Conservation (phyloP, 2,888 invertebrate genomes). For the Alsophila aescularia region DNA sequence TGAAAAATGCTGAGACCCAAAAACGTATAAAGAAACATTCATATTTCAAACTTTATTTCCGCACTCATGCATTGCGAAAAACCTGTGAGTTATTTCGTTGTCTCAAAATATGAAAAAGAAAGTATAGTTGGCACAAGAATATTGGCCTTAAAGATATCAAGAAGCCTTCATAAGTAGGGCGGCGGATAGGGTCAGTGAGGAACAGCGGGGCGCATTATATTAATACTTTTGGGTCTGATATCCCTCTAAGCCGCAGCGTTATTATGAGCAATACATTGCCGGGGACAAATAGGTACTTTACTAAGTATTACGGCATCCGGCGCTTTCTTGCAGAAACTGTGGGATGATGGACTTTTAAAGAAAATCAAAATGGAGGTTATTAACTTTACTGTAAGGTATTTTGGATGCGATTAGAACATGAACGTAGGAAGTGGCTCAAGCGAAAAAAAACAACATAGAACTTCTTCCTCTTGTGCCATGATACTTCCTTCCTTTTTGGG, state of each 20-base stretch:
- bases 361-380: neutral
- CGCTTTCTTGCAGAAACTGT: constrained; percentile 5
- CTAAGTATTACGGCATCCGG: constrained; percentile 29
- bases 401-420: too few species aligned
- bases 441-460: too few species aligned
- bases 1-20: too few species aligned
- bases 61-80: too few species aligned
- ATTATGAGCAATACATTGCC: constrained; percentile 43
- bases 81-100: too few species aligned
- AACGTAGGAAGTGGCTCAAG: too few species aligned
- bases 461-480: too few species aligned
- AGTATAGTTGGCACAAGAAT: neutral
- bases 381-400: neutral
- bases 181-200: constrained; percentile 31
- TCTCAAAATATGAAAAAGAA: neutral
- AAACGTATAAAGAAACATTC: too few species aligned
- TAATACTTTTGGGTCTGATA: constrained; percentile 43
- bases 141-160: constrained; percentile 17
- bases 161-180: constrained; percentile 30
- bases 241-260: constrained; percentile 34
- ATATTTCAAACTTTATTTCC: too few species aligned
- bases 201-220: constrained; percentile 40
- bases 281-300: constrained; percentile 38
- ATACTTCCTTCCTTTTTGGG: too few species aligned
- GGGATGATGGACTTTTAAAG: constrained; percentile 2